phyloP scores from a whole-genome alignment of 2,888 invertebrate genomes.

The Ophion slaviceki region DNA sequence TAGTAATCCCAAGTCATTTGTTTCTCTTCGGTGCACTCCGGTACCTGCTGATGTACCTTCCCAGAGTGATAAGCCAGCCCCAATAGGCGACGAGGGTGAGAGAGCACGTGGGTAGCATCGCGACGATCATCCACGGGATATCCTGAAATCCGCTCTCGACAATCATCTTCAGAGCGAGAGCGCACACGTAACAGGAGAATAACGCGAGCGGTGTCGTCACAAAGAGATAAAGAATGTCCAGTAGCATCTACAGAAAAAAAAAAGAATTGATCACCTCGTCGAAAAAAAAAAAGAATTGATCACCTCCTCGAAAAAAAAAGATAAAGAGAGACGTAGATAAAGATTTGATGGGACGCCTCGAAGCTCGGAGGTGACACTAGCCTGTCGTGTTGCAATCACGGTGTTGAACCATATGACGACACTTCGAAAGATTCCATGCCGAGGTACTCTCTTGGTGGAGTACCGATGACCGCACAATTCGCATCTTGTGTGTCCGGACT shows the following conservation, averaged over 20 bases:
- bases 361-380: slow-evolving; percentile 47
- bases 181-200: slow-evolving; percentile 81
- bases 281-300: not conserved
- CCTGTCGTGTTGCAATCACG: slow-evolving; percentile 80
- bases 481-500: slow-evolving; percentile 84
- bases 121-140: slow-evolving; percentile 81
- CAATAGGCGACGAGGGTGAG: slow-evolving; percentile 81
- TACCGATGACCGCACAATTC: slow-evolving; percentile 85
- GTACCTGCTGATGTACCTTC: slow-evolving; percentile 77
- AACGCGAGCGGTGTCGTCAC: slow-evolving; percentile 80
- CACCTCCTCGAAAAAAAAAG: not conserved
- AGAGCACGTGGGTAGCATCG: slow-evolving; percentile 81
- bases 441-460: slow-evolving; percentile 80
- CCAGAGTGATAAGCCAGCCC: slow-evolving; percentile 81
- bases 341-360: not conserved
- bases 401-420: slow-evolving; percentile 79
- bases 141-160: slow-evolving; percentile 77
- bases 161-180: slow-evolving; percentile 77
- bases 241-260: slow-evolving; percentile 74
- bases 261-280: not conserved
- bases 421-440: slow-evolving; percentile 77
- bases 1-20: not conserved
- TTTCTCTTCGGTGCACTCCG: slow-evolving; percentile 1
- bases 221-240: slow-evolving; percentile 79
- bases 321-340: not conserved